Percentiles rank a stretch among this genome's conserved stretches.
Evolutionary conservation across 2,888 invertebrate species (phyloP).

Genomic region (Auanema freiburgensis): DNA sequence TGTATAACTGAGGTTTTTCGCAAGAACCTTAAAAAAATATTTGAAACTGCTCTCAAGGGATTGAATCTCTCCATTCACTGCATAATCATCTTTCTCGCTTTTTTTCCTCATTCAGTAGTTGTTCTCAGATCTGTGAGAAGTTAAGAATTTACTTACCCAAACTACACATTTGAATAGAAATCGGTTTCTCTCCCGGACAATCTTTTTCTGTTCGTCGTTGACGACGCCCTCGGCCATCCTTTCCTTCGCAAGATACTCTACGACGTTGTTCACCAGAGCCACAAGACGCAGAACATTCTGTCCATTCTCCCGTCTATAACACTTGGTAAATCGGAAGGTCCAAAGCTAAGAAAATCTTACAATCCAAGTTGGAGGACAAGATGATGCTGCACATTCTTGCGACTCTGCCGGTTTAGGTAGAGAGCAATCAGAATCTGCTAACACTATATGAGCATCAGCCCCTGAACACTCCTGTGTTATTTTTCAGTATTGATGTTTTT

Average conservation of each 20-base stretch:
- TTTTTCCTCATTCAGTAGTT: neutral
- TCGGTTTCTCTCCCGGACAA: constrained; percentile 73
- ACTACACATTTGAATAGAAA: constrained; percentile 82
- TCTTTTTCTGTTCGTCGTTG: constrained; percentile 73
- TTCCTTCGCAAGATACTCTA: constrained; percentile 82
- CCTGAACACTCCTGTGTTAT: constrained; percentile 65
- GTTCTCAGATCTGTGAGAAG: neutral
- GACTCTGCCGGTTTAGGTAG: constrained; percentile 68
- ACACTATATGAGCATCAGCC: constrained; percentile 83
- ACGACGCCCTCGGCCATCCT: constrained; percentile 81
- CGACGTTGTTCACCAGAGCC: constrained; percentile 86
- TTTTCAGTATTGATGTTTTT: too few relatives aligned
- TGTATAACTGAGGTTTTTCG: constrained; percentile 31
- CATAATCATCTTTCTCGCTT: neutral
- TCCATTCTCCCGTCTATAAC: constrained; percentile 51
- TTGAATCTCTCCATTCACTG: neutral
- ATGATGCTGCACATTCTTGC: constrained; percentile 84
- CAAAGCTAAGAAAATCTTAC: too few relatives aligned
- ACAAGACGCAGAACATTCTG: constrained; percentile 85
- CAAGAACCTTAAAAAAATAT: constrained; percentile 24
- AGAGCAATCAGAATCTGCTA: constrained; percentile 90
- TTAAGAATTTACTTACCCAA: constrained; percentile 30
- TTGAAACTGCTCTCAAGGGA: neutral
- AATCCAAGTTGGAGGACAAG: constrained; percentile 87
- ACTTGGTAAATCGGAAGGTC: too few relatives aligned